Evolutionary conservation across 2,888 invertebrate genomes (phyloP), one percentile per base, ranked within the genome.

Genomic region (Scrobipalpa atriplicella): DNA sequence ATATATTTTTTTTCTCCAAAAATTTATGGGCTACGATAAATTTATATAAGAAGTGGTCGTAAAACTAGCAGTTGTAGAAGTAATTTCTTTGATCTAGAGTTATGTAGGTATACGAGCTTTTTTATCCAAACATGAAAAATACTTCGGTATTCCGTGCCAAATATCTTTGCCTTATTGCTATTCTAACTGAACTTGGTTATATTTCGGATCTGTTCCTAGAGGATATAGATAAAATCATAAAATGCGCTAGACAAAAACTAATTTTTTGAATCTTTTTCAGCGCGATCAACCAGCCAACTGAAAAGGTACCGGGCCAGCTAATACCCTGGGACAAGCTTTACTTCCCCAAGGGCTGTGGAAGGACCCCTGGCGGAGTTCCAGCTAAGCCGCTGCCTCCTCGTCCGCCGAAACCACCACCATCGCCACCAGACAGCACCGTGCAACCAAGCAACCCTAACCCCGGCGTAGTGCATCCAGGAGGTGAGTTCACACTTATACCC

Each of bases 301-400:
- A 80, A 60, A 76, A 75, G 58, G 78, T 79, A 52, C 83, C 81
- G 52, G 95, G 95, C 62, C 89, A 93, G 54, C 80, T 93, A 19
- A 93, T 95, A 8, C 93, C 94, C 39, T 96, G 96, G 96, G 84
- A 93, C 60, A 93, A 96, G 72, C 84, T 96, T 16, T 95, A 95
- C 80, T 96, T 96, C 85, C 96, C 96, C 7, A 94, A 95, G 74
- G 95, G 95, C 62, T 96, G 96, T 80, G 95, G 95, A 41, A 94
- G 93, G 65, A 93, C 91, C 1, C 92, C 92, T 0, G 92, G 92
- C 1, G 93, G 92, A 2, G 72, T 89, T 0, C 90, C 90, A 8
- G 75, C 86, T 21, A 89, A 85, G 60, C 93, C 93, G 0, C 76
- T 72, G 1, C 85, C 82, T 6, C 73, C 67, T 1, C 87, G 89